Conservation (phyloP, 2,113 vertebrate species). For the Anoplopoma fimbria region DNA sequence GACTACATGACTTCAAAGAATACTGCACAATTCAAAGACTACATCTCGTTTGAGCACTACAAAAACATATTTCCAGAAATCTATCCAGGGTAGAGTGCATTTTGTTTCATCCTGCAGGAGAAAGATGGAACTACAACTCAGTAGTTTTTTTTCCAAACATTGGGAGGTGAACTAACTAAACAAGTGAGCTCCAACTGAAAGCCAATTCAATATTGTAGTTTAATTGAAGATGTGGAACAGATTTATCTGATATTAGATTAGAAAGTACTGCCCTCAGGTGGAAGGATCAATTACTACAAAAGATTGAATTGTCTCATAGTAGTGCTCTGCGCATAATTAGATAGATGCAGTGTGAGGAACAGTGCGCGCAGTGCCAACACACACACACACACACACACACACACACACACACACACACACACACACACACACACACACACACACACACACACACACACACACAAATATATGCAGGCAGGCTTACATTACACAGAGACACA, state of each 20-base stretch:
- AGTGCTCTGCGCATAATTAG: slow-evolving; percentile 63
- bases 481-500: neutral
- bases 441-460: too few relatives aligned
- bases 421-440: neutral
- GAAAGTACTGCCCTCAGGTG: slow-evolving; percentile 86
- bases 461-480: neutral
- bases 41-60: neutral
- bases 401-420: slow-evolving; percentile 2
- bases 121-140: slow-evolving; percentile 37
- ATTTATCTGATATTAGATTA: slow-evolving; percentile 83
- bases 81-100: neutral
- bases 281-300: slow-evolving; percentile 85
- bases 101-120: slow-evolving; percentile 47
- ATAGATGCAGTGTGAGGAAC: slow-evolving; percentile 41
- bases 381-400: slow-evolving; percentile 3
- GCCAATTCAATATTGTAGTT: slow-evolving; percentile 53
- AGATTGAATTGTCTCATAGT: slow-evolving; percentile 59
- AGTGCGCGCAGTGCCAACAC: slow-evolving; percentile 7
- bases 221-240: slow-evolving; percentile 77
- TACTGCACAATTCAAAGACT: neutral
- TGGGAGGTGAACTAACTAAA: slow-evolving; percentile 36
- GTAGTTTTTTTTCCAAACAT: slow-evolving; percentile 9
- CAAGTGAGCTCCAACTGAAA: slow-evolving; percentile 49
- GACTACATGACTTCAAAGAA: neutral
- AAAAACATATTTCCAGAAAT: slow-evolving; percentile 24